phyloP scores from a whole-genome alignment of 2,797 vertebrate genomes.

The Hipposideros larvatus region DNA sequence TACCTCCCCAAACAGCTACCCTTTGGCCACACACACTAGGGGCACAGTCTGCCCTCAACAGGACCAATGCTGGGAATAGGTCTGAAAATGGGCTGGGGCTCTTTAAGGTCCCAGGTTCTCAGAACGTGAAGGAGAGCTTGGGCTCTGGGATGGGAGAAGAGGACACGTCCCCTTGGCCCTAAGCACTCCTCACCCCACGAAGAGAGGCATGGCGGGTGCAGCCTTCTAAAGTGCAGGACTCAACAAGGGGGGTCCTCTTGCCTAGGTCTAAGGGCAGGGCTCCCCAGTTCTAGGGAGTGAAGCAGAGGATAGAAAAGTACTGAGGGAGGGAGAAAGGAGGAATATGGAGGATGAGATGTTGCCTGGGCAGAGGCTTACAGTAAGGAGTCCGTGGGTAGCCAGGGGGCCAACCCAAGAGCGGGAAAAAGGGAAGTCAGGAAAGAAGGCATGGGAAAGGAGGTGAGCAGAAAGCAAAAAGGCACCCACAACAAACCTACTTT shows the following conservation, averaged over 20 bases:
- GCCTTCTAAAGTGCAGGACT: not conserved
- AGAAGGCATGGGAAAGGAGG: not conserved
- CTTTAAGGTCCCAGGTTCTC: not conserved
- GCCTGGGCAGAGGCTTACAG: not conserved
- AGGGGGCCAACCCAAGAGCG: not conserved
- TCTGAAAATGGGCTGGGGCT: not conserved
- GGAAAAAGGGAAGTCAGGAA: not conserved
- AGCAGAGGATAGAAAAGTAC: not conserved
- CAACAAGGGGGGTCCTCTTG: not conserved
- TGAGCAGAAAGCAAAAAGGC: not conserved
- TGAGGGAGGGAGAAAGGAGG: not conserved
- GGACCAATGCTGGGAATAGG: not conserved
- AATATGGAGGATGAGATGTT: not conserved
- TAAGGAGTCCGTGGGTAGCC: not conserved
- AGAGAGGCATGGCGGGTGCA: not conserved
- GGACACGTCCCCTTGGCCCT: not conserved
- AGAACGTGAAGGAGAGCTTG: not conserved
- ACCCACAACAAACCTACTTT: not conserved
- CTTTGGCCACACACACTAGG: not conserved
- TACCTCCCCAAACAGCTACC: not conserved
- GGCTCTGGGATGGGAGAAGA: not conserved
- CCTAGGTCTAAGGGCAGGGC: not conserved
- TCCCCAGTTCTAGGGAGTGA: not conserved
- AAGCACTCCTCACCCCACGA: not conserved
- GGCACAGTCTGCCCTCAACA: not conserved